phyloP scores from a whole-genome alignment of 2,113 vertebrate species.

The Indri indri region DNA sequence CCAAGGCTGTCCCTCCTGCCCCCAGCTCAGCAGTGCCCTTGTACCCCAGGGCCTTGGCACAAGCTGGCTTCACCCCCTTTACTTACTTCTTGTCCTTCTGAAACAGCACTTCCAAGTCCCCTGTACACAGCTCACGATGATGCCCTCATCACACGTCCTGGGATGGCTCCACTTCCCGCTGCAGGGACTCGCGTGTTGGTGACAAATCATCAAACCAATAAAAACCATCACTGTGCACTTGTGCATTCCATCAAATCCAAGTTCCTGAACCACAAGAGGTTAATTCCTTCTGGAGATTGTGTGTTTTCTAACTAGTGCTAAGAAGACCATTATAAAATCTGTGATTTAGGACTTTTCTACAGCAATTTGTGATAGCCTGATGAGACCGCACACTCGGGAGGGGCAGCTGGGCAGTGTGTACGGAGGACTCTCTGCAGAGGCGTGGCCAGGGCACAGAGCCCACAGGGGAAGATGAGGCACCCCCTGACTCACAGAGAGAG shows the following conservation, averaged over 20 bases:
- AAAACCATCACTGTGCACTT: fast-evolving
- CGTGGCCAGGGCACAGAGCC: too few species aligned
- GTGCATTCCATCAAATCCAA: background rate
- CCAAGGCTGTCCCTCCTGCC: background rate
- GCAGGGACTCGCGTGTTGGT: background rate
- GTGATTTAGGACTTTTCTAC: background rate
- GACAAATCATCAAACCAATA: background rate
- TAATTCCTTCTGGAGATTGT: fast-evolving
- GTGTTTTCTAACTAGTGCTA: background rate
- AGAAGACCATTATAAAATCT: fast-evolving
- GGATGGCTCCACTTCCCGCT: background rate
- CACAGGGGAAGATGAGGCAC: fast-evolving
- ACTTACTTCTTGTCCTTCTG: background rate
- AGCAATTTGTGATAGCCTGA: fast-evolving
- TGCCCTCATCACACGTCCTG: background rate
- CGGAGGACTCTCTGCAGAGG: background rate
- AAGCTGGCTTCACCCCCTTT: background rate
- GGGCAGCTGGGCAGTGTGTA: fast-evolving
- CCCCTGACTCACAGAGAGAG: fast-evolving
- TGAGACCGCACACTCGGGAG: fast-evolving
- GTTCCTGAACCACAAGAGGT: fast-evolving
- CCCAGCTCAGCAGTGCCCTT: background rate
- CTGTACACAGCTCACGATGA: background rate
- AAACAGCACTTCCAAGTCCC: background rate
- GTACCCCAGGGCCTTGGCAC: background rate